These are phyloP conservation scores for Malurus elegans DNA, from an alignment of 2,113 vertebrate species.

Conservation along the genomic window DNA sequence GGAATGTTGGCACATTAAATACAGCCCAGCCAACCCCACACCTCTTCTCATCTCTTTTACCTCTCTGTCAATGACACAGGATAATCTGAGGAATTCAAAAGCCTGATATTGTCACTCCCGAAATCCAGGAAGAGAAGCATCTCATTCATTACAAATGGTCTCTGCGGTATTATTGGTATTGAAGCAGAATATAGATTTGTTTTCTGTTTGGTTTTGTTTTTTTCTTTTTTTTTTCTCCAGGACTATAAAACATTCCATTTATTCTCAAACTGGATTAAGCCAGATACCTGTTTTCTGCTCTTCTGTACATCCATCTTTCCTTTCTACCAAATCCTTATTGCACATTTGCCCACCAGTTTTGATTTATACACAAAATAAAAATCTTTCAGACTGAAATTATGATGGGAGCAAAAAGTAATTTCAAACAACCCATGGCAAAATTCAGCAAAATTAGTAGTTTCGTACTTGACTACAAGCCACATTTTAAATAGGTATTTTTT, in stretches of 20 bases:
- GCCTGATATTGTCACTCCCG: neutral
- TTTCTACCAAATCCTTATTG: neutral
- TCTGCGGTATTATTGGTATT: neutral
- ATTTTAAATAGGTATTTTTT: neutral
- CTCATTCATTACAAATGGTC: neutral
- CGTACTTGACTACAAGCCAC: neutral
- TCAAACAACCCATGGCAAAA: neutral
- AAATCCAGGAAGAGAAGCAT: neutral
- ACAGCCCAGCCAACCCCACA: neutral
- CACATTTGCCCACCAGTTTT: neutral
- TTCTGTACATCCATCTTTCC: neutral
- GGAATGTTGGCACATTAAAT: neutral
- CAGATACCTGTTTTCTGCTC: neutral
- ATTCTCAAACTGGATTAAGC: neutral
- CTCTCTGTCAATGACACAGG: neutral
- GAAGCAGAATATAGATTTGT: neutral
- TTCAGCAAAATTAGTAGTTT: neutral
- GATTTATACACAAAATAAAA: neutral
- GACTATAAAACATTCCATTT: neutral
- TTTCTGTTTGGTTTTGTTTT: too few relatives aligned
- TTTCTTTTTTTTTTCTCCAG: neutral
- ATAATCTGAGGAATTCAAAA: neutral
- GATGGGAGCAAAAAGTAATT: neutral
- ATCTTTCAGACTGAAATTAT: neutral
- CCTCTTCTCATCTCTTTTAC: neutral